Percentiles rank a stretch among this genome's conserved stretches.
phyloP scores from a whole-genome alignment of 2,888 invertebrate genomes.

The Euzophera pinguis region DNA sequence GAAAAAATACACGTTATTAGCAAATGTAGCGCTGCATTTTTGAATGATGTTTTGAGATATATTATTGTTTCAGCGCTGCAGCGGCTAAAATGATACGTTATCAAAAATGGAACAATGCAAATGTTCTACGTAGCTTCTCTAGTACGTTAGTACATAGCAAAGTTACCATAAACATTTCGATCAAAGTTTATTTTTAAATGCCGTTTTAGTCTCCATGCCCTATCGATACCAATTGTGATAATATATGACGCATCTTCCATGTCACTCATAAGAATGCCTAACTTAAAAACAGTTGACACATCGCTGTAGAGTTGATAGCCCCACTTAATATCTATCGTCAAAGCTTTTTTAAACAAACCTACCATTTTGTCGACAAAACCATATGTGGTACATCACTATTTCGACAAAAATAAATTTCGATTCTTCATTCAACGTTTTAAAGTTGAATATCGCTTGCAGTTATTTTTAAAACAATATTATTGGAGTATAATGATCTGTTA shows the following conservation, averaged over 20 bases:
- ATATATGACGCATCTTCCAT: background rate
- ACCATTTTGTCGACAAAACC: slow-evolving; percentile 66
- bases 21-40: no score
- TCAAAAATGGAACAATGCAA: no score
- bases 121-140: no score
- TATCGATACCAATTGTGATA: background rate
- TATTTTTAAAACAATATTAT: slow-evolving; percentile 8
- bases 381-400: slow-evolving; percentile 33
- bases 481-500: slow-evolving; percentile 25
- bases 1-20: no score
- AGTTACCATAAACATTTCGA: no score
- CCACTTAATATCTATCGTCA: slow-evolving; percentile 63
- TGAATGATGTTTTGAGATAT: no score
- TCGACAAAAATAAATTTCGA: slow-evolving; percentile 22
- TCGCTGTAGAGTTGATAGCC: slow-evolving; percentile 26
- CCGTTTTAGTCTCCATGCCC: background rate
- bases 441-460: slow-evolving; percentile 38
- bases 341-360: slow-evolving; percentile 58
- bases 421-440: slow-evolving; percentile 25
- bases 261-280: slow-evolving; percentile 13
- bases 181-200: no score
- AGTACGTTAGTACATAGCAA: no score
- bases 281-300: slow-evolving; percentile 14
- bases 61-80: no score
- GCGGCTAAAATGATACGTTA: no score